phyloP scores from a whole-genome alignment of 2,888 invertebrate genomes.

The Drosophila subquinaria region DNA sequence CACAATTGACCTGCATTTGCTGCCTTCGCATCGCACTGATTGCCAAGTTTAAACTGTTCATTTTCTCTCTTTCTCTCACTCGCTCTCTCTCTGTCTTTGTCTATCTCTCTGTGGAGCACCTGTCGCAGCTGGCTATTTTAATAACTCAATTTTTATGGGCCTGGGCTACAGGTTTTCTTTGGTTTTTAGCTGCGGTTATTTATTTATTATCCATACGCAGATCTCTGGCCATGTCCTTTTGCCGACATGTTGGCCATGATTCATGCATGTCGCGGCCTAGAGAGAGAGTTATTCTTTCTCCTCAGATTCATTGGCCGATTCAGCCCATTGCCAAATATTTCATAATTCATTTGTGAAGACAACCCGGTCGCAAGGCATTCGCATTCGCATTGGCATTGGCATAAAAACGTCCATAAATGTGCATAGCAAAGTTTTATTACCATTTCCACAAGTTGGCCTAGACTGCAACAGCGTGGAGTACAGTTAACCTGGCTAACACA shows the following conservation, averaged over 20 bases:
- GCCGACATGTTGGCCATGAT: conserved; percentile 60
- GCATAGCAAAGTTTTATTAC: conserved; percentile 72
- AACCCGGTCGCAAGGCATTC: conserved; percentile 53
- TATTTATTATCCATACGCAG: conserved; percentile 55
- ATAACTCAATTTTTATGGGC: conserved; percentile 76
- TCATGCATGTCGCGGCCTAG: conserved; percentile 53
- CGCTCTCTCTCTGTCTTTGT: background rate
- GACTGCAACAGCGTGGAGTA: conserved; percentile 23
- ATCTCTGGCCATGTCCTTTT: conserved; percentile 62
- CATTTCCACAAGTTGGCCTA: conserved; percentile 67
- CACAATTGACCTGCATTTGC: conserved; percentile 67
- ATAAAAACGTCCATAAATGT: conserved; percentile 72
- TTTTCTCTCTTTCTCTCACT: background rate
- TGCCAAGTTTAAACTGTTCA: conserved; percentile 34
- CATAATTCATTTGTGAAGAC: conserved; percentile 69
- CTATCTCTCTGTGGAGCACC: conserved; percentile 30
- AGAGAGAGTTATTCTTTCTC: conserved; percentile 41
- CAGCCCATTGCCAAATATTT: conserved; percentile 65
- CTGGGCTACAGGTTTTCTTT: conserved; percentile 43
- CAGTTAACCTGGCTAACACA: conserved; percentile 32
- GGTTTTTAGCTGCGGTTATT: conserved; percentile 33
- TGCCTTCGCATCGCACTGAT: conserved; percentile 48
- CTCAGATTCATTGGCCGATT: conserved; percentile 6
- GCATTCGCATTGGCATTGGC: conserved; percentile 25
- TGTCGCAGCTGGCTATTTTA: conserved; percentile 57